Evolutionary conservation across 2,888 invertebrate genomes (phyloP).

Genomic region (Chloroclysta siterata): DNA sequence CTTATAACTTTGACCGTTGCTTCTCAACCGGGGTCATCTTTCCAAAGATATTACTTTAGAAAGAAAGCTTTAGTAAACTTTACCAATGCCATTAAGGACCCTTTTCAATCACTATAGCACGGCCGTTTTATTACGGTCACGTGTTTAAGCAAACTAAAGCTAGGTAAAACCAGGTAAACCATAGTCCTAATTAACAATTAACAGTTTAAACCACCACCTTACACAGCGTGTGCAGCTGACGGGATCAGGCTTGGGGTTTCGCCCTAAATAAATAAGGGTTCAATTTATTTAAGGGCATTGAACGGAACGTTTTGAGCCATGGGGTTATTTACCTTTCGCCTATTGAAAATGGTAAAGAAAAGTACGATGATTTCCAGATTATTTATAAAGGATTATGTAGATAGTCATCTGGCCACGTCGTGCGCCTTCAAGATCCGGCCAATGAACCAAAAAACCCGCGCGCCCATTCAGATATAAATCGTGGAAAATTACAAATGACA

Average conservation of each 20-base stretch:
- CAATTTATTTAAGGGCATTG: conserved; percentile 23
- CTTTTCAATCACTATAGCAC: no score
- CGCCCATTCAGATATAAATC: no score
- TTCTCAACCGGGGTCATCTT: no score
- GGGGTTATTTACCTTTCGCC: neutral
- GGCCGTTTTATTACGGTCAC: neutral
- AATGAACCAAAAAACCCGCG: no score
- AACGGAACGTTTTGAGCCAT: conserved; percentile 6
- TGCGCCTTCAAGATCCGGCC: no score
- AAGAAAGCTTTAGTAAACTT: no score
- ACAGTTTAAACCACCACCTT: conserved; percentile 21
- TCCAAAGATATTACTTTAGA: no score
- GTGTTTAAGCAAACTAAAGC: neutral
- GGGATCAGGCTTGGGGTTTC: conserved; percentile 22
- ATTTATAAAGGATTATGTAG: neutral
- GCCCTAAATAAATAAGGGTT: conserved; percentile 27
- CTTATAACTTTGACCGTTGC: no score
- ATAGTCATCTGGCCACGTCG: no score
- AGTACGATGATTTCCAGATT: neutral
- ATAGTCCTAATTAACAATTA: conserved; percentile 30
- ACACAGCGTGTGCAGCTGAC: conserved; percentile 28
- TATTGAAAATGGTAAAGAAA: neutral
- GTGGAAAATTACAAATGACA: no score
- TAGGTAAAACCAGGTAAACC: conserved; percentile 13
- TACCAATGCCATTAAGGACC: no score